A percentile compares a stretch with the other conserved stretches of the same genome.
Conservation (phyloP, 2,888 invertebrate species). For the Tinea pellionella region DNA sequence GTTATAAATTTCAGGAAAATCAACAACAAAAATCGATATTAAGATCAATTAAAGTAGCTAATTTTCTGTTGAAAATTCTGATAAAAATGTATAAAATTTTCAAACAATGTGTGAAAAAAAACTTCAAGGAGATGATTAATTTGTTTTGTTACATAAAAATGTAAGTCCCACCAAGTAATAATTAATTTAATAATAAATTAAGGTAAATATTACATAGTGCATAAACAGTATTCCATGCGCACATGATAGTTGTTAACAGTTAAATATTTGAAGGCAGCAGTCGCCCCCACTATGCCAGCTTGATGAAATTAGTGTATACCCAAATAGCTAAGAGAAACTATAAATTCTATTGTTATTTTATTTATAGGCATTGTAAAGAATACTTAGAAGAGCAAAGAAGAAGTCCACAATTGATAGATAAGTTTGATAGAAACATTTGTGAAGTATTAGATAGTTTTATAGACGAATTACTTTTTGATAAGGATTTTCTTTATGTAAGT, state of each 20-base stretch:
- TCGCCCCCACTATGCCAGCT: too few species aligned
- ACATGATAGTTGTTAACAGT: too few species aligned
- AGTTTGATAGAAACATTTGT: conserved; percentile 28
- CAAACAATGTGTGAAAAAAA: conserved; percentile 27
- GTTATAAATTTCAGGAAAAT: conserved; percentile 32
- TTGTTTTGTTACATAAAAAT: conserved; percentile 31
- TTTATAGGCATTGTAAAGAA: conserved; percentile 1
- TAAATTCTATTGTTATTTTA: neutral
- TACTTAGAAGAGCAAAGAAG: neutral
- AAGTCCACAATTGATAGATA: conserved; percentile 25
- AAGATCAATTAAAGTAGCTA: conserved; percentile 57
- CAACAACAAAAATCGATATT: conserved; percentile 43
- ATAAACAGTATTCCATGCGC: too few species aligned
- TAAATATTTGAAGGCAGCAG: too few species aligned
- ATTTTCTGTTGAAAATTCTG: conserved; percentile 59
- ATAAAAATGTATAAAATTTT: conserved; percentile 49
- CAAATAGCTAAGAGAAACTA: neutral
- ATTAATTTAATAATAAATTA: too few species aligned
- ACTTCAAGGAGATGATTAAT: conserved; percentile 30
- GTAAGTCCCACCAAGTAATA: conserved; percentile 31
- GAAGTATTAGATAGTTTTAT: conserved; percentile 30
- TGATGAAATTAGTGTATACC: neutral
- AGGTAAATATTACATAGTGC: too few species aligned
- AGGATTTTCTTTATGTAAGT: conserved; percentile 39
- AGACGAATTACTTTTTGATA: conserved; percentile 32